Conservation (phyloP, 1,140 invertebrate genomes). For the Dolichoris vasculosae region DNA sequence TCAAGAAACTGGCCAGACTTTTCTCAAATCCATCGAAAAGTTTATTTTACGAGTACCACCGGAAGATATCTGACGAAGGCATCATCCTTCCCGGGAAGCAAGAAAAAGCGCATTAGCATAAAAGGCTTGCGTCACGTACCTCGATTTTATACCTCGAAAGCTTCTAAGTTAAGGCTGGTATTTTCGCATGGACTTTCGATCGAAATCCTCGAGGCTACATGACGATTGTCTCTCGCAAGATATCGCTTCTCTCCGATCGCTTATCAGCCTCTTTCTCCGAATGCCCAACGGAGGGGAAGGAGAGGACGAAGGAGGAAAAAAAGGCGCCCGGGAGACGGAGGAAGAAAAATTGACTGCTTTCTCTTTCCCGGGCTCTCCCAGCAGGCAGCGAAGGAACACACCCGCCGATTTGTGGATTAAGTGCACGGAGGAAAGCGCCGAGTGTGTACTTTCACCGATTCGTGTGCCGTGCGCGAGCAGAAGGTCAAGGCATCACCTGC, state of each 20-base stretch:
- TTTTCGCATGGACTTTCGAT: slow-evolving; percentile 49
- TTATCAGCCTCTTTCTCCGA: slow-evolving; percentile 30
- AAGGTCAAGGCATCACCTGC: slow-evolving; percentile 56
- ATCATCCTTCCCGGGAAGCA: not conserved
- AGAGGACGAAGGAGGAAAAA: slow-evolving; percentile 28
- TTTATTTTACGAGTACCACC: not conserved
- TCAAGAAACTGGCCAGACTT: too few relatives aligned
- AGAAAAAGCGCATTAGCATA: slow-evolving; percentile 32
- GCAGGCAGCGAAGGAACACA: slow-evolving; percentile 13
- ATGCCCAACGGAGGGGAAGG: slow-evolving; percentile 49
- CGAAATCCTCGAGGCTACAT: slow-evolving; percentile 34
- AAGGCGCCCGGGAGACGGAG: not conserved
- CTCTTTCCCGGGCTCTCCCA: slow-evolving; percentile 40
- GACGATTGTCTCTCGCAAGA: slow-evolving; percentile 41
- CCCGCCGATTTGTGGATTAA: slow-evolving; percentile 27
- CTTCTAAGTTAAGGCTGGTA: slow-evolving; percentile 52
- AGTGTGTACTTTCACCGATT: slow-evolving; percentile 45
- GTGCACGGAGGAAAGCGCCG: slow-evolving; percentile 28
- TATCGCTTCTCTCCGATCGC: slow-evolving; percentile 29
- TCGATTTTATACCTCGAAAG: too few relatives aligned
- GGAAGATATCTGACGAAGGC: not conserved
- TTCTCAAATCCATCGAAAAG: not conserved
- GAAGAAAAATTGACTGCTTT: slow-evolving; percentile 41
- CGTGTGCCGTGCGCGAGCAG: slow-evolving; percentile 15
- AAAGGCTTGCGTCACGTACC: slow-evolving; percentile 53